Base-by-base conservation (phyloP, 2,113 vertebrate genomes). In the Dinomys branickii region DNA sequence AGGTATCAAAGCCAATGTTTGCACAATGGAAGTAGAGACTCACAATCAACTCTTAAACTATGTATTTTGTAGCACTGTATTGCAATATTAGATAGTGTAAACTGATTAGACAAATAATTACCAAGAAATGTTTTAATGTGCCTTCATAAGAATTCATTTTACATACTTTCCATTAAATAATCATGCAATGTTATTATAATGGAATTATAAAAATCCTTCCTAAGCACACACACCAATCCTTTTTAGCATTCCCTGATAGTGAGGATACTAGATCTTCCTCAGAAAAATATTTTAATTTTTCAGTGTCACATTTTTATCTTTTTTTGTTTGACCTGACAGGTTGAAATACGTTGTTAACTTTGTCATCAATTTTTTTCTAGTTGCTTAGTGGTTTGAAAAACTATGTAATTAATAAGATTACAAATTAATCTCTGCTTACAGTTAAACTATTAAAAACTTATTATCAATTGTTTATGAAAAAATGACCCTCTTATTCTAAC, bases 241-340 rank as follows among this genome's bases (percentile, higher is more conserved):
- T 59, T 38, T 17, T 12, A 78, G 17, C 38, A 47, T 19, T 50
- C 35, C 4, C 24, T 56, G 24, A 33, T 14, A 86, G 8, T 81
- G 61, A 38, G n/a, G 67, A 26, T 44, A 38, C 30, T 88, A 59
- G 22, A 65, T 16, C 11, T 77, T 89, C 11, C 7, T 92, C 22
- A 73, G 63, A 85, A 11, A 67, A 69, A 94, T 88, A 67, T 35
- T 73, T 83, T 35, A 84, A 94, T 83, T 83, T 67, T 16, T 88
- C 35, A 41, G 4, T 84, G 20, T 67, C 35, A 85, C 9, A 47
- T 35, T 65, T 94, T 58, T 78, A 10, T 69, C 14, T 82, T 5
- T 35, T 30, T 80, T 61, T 83, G 22, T 91, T 56, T 94, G 9
- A 80, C 24, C 33, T 69, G 17, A 11, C 10, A 58, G 0, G 16